phyloP scores from a whole-genome alignment of 2,113 vertebrate species.

The Nothobranchius kuhntae region DNA sequence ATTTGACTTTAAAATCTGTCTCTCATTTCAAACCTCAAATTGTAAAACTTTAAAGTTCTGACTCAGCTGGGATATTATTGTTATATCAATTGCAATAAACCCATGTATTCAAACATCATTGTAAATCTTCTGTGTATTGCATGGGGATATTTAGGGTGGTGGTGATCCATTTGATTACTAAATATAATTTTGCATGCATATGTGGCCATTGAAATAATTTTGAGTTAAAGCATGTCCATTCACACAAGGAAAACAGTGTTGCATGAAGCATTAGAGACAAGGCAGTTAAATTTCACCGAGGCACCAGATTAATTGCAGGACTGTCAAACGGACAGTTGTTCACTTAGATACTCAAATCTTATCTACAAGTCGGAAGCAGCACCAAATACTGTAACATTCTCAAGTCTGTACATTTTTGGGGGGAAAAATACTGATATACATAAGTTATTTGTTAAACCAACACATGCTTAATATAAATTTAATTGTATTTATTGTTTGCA shows the following conservation, averaged over 20 bases:
- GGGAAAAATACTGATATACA: not conserved
- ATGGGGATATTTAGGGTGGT: too few relatives aligned
- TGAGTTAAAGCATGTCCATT: not conserved
- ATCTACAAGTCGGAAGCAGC: constrained; percentile 1
- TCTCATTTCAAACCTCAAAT: too few relatives aligned
- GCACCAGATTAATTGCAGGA: not conserved
- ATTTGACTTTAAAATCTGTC: too few relatives aligned
- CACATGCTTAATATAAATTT: constrained; percentile 21
- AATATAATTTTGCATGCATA: too few relatives aligned
- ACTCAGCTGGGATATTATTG: too few relatives aligned
- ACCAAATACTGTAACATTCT: not conserved
- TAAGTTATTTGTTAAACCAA: not conserved
- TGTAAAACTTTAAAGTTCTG: too few relatives aligned
- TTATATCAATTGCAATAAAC: too few relatives aligned
- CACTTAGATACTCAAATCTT: not conserved
- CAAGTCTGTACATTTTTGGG: too few relatives aligned
- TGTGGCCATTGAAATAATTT: not conserved
- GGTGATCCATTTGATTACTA: too few relatives aligned
- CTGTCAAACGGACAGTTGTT: constrained; percentile 21
- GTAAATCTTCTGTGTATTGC: too few relatives aligned
- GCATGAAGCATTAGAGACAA: not conserved
- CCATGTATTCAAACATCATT: too few relatives aligned
- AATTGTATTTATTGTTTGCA: constrained; percentile 8
- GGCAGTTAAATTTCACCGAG: not conserved
- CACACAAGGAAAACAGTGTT: not conserved